These are phyloP conservation scores for Eufriesea mexicana DNA, from an alignment of 1,140 invertebrate species.

Conservation along the genomic window DNA sequence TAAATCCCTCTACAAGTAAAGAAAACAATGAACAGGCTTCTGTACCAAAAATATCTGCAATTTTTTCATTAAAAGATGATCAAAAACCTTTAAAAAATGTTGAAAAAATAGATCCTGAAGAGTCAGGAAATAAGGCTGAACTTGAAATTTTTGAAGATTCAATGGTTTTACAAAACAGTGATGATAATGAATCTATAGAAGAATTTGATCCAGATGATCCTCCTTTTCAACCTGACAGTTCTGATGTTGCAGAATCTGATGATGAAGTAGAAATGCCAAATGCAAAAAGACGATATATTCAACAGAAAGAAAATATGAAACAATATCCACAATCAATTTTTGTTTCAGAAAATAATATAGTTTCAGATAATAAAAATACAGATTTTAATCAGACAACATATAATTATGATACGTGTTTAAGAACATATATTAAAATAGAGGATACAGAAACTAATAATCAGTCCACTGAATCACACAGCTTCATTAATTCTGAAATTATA, in stretches of 20 bases:
- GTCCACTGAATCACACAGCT: conserved; percentile 1
- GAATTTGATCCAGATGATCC: conserved; percentile 80
- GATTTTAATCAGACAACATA: conserved; percentile 59
- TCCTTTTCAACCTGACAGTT: conserved; percentile 65
- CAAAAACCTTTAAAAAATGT: neutral
- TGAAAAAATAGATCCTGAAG: neutral
- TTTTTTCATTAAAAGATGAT: conserved; percentile 33
- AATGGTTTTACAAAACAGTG: conserved; percentile 44
- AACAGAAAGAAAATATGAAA: conserved; percentile 38
- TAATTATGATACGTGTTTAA: conserved; percentile 65
- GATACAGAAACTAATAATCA: conserved; percentile 29
- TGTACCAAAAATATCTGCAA: conserved; percentile 32
- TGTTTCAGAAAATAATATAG: conserved; percentile 22
- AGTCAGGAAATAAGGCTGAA: conserved; percentile 18
- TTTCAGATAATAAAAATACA: conserved; percentile 23
- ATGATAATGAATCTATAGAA: conserved; percentile 77
- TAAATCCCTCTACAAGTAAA: neutral
- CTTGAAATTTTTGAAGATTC: conserved; percentile 53
- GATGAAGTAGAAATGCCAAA: conserved; percentile 49
- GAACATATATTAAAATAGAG: conserved; percentile 69
- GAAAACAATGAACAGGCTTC: conserved; percentile 27
- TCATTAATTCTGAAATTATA: conserved; percentile 34
- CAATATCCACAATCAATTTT: conserved; percentile 31
- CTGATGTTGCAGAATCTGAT: conserved; percentile 59
- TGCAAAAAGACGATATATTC: conserved; percentile 28